These are phyloP conservation scores for Amiota minor DNA, from an alignment of 2,888 invertebrate genomes.

Conservation along the genomic window DNA sequence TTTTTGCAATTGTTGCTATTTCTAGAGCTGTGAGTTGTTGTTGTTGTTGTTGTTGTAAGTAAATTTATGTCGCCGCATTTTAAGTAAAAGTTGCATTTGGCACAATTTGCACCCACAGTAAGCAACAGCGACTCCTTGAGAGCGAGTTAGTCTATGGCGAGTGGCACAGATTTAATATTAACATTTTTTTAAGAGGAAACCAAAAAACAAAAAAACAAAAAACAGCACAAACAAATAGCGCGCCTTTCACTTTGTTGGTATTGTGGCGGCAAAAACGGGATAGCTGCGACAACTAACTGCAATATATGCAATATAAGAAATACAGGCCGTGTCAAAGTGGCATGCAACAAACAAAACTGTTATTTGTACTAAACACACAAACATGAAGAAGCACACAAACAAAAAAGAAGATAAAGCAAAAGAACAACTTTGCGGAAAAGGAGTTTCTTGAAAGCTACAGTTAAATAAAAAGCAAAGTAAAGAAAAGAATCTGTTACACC, in stretches of 20 bases:
- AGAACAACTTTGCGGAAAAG: no score
- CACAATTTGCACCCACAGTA: conserved; percentile 48
- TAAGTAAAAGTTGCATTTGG: conserved; percentile 49
- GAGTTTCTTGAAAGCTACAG: no score
- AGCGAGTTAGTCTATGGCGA: background rate
- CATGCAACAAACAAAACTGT: conserved; percentile 11
- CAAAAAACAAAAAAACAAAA: no score
- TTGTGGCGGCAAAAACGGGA: background rate
- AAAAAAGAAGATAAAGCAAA: background rate
- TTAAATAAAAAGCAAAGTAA: no score
- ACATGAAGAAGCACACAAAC: background rate
- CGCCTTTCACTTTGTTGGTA: conserved; percentile 22
- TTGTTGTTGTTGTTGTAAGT: background rate
- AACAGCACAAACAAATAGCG: background rate
- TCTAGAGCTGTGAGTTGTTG: background rate
- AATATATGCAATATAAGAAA: conserved; percentile 4
- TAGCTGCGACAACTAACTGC: conserved; percentile 5
- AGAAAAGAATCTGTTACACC: conserved; percentile 39
- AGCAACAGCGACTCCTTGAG: conserved; percentile 33
- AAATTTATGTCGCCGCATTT: conserved; percentile 15
- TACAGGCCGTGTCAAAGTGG: conserved; percentile 19
- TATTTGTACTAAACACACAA: conserved; percentile 2
- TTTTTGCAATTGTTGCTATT: no score
- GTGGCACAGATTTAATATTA: conserved; percentile 25
- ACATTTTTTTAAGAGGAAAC: conserved; percentile 24